phyloP scores from a whole-genome alignment of 2,888 invertebrate genomes.

The Leucoptera coffeella region DNA sequence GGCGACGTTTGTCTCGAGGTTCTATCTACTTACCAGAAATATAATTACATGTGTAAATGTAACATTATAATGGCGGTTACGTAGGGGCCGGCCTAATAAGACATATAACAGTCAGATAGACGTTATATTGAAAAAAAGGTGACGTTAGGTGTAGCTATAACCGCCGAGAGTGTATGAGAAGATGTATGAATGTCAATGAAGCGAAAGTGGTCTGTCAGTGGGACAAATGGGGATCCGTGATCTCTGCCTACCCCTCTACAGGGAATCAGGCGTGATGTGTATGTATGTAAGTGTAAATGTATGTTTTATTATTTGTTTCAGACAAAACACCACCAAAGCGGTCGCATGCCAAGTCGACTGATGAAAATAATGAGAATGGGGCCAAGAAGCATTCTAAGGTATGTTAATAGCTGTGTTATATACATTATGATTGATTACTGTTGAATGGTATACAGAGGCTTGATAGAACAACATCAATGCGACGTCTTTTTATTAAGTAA shows the following conservation, averaged over 20 bases:
- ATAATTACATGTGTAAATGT: too few relatives aligned
- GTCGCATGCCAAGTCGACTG: too few relatives aligned
- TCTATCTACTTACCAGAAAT: too few relatives aligned
- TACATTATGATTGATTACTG: too few relatives aligned
- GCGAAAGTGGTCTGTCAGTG: not conserved
- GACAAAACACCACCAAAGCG: not conserved
- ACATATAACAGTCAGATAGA: not conserved
- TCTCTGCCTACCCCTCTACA: not conserved
- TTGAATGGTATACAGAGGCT: too few relatives aligned
- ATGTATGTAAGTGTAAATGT: not conserved
- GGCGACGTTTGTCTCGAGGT: too few relatives aligned
- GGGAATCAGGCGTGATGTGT: not conserved
- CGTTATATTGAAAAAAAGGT: not conserved
- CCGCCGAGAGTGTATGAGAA: not conserved
- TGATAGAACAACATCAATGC: too few relatives aligned
- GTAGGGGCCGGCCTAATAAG: not conserved
- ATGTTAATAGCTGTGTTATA: too few relatives aligned
- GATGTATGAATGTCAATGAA: not conserved
- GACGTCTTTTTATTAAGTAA: too few relatives aligned
- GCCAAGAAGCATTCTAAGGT: conserved; percentile 16
- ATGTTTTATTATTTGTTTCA: conserved; percentile 5
- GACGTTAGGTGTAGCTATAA: not conserved
- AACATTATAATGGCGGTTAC: too few relatives aligned
- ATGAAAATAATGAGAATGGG: conserved; percentile 9
- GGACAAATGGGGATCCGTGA: not conserved